Evolutionary conservation across 2,797 vertebrate species (phyloP).

Genomic region (Saxicola maurus): DNA sequence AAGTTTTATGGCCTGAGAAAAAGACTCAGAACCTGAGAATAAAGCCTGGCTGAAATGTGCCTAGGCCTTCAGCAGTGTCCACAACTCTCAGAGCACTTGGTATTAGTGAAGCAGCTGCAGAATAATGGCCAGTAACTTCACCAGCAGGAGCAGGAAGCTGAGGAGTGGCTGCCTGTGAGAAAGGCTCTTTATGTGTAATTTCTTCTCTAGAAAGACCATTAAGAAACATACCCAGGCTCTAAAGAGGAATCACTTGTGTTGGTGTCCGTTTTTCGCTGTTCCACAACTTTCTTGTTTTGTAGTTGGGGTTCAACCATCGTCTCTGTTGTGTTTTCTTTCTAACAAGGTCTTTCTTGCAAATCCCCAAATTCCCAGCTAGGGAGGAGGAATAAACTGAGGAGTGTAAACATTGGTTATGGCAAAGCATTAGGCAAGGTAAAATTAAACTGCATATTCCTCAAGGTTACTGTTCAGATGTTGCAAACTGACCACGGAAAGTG

Average conservation of each 20-base stretch:
- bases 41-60: too few species aligned
- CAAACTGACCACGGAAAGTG: neutral
- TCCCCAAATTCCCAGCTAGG: neutral
- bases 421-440: neutral
- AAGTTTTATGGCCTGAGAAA: too few species aligned
- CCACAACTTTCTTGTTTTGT: neutral
- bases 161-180: neutral
- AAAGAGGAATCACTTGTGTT: neutral
- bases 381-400: neutral
- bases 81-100: neutral
- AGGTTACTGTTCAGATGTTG: neutral
- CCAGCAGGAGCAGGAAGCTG: neutral
- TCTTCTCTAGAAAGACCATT: neutral
- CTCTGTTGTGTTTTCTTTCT: slow-evolving; percentile 6
- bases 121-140: neutral
- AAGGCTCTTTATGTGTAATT: neutral
- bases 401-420: neutral
- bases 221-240: neutral
- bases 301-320: slow-evolving; percentile 18
- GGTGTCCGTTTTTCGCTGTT: neutral
- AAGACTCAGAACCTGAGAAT: too few species aligned
- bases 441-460: neutral
- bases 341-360: neutral
- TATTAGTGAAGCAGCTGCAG: neutral
- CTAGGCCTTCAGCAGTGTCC: too few species aligned